Base-by-base conservation (phyloP, 2,797 vertebrate species). In the Etheostoma perlongum region DNA sequence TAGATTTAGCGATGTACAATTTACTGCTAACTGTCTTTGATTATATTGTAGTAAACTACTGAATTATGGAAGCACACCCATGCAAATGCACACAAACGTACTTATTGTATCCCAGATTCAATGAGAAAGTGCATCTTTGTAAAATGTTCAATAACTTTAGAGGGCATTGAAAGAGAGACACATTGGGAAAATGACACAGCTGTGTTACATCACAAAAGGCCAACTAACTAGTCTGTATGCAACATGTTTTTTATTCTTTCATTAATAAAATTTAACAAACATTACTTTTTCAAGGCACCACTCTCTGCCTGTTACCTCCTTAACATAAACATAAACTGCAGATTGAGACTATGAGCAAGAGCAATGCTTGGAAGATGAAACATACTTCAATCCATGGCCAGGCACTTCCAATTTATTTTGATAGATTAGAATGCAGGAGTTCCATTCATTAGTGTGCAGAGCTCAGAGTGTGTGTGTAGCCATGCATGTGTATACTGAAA, bases 381-480 rank as follows among this genome's bases (percentile, higher is more conserved):
- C 88, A 94, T 90, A 87, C 80, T 71, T 89, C 91, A 90, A 90
- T 89, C 90, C 86, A 82, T 73, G 71, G 74, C 42, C 49, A 48
- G 75, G 84, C 91, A 89, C 83, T 91, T 94, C 83, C 92, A 94
- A 95, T 94, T 94, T 94, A 91, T 94, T 92, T 92, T 95, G 94
- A 95, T 94, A 88, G 91, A 94, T 94, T 92, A 91, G 89, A 90
- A 90, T 59, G 74, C 72, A 86, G 86, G 72, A 36, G 51, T 82
- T 91, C 80, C 78, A 86, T 92, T 92, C 91, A 92, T 92, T 93
- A 92, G 74, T 81, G 90, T 82, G 81, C 72, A 33, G 61, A 76
- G 76, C 65, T 11, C 55, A 55, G 78, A 5, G 52, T 55, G 80
- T 58, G 72, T 58, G 49, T 60, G 82, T 52, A 78, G 47, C 61